Evolutionary conservation across 1,140 invertebrate genomes (phyloP), one percentile per base, ranked within the genome.

Genomic region (Spodoptera litura): DNA sequence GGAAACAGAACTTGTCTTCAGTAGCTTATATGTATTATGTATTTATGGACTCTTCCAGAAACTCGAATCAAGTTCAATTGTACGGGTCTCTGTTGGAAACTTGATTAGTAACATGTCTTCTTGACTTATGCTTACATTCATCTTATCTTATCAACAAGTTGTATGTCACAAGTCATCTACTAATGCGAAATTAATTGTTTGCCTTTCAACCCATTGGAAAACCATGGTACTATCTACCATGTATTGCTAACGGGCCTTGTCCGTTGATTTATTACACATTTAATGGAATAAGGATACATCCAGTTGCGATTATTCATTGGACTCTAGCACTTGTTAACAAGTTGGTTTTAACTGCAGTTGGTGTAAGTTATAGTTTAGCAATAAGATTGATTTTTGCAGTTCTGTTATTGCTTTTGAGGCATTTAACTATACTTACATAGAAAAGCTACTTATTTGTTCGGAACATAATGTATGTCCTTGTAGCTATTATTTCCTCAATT

Each of bases 151-250:
- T 13, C 12, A 55, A 55, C 66, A 53, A 52, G 49, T 70, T 20
- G 27, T 53, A 52, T 11, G 8, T 20, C 20, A 27, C 58, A 31
- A 27, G 27, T 31, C 25, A 31, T 25, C 27, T 53, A 49, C 66
- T 70, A 52, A 70, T 53, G 66, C 49, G 10, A 53, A 70, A 52
- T 70, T 70, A 70, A 70, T 70, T 53, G 66, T 25, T 70, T n/a
- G 15, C 66, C 66, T 70, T 70, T 70, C 49, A 70, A 53, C 66
- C 66, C 66, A 12, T 35, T 11, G 66, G 1, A 44, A 10, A 44
- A 44, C 27, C 62, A 70, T n/a, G 49, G 25, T 70, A 27, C 10
- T 49, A 49, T 64, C 20, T 68, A 68, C 12, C 15, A 25, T 31
- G 49, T 20, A 70, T 27, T 52, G 6, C 66, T 70, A 70, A 52